Conservation (phyloP, 2,113 vertebrate genomes). For the Sus scrofa region DNA sequence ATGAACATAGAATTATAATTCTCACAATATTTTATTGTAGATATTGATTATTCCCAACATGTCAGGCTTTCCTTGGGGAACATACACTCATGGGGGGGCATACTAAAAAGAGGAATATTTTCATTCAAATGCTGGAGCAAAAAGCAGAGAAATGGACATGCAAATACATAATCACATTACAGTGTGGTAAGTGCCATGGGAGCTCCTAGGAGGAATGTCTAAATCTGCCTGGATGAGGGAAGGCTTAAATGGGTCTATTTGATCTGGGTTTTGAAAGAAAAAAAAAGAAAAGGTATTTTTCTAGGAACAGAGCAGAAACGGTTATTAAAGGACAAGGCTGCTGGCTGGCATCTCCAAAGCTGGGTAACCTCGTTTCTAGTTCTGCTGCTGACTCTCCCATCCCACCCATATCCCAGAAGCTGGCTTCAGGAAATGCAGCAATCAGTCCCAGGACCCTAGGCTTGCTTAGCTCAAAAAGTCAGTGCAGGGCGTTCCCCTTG, state of each 20-base stretch:
- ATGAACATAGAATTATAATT: neutral
- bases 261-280: fast-evolving
- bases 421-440: neutral
- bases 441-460: neutral
- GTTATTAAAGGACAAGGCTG: neutral
- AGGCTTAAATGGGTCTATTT: neutral
- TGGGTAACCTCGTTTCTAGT: neutral
- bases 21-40: neutral
- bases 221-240: neutral
- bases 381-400: neutral
- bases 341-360: neutral
- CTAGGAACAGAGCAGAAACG: neutral
- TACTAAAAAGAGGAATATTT: conserved; percentile 17
- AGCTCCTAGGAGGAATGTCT: neutral
- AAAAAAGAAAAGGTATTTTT: neutral
- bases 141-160: neutral
- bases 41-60: neutral
- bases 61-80: neutral
- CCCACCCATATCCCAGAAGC: neutral
- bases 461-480: conserved; percentile 6
- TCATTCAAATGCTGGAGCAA: neutral
- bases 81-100: neutral
- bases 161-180: neutral
- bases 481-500: too few relatives aligned
- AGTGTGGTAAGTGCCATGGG: neutral